These are phyloP conservation scores for Hydrozoanthus gracilis DNA, from an alignment of 92 coral and sea anemone species.

Conservation along the genomic window DNA sequence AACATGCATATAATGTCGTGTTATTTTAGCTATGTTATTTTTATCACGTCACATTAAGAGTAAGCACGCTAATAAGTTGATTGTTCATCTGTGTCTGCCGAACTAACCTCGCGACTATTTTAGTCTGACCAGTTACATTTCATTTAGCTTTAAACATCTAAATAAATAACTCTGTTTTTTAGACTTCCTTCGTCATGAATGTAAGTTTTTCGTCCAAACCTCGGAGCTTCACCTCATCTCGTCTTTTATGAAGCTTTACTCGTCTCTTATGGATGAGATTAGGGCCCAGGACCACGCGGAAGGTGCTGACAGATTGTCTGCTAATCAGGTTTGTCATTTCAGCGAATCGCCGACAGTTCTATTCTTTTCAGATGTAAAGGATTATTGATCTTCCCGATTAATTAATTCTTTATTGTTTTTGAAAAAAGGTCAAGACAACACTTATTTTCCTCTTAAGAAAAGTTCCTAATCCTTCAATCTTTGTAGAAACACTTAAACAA, in stretches of 20 bases:
- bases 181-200: slow-evolving; percentile 96
- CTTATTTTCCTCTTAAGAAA: no score
- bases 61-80: no score
- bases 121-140: background rate
- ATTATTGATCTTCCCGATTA: no score
- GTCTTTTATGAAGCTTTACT: slow-evolving; percentile 91
- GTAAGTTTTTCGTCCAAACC: slow-evolving; percentile 92
- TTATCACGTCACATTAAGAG: no score
- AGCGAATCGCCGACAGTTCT: background rate
- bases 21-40: no score
- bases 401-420: no score
- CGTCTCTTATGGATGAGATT: slow-evolving; percentile 94
- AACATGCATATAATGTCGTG: background rate
- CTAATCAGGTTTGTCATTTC: slow-evolving; percentile 69
- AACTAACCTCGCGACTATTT: no score
- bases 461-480: no score
- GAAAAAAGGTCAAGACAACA: no score
- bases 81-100: no score
- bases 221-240: slow-evolving; percentile 90
- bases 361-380: no score
- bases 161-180: background rate
- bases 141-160: background rate
- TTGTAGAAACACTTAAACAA: no score
- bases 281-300: slow-evolving; percentile 95
- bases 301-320: slow-evolving; percentile 94